phyloP scores from a whole-genome alignment of 1,140 invertebrate genomes.

The Chrysopa pallens region DNA sequence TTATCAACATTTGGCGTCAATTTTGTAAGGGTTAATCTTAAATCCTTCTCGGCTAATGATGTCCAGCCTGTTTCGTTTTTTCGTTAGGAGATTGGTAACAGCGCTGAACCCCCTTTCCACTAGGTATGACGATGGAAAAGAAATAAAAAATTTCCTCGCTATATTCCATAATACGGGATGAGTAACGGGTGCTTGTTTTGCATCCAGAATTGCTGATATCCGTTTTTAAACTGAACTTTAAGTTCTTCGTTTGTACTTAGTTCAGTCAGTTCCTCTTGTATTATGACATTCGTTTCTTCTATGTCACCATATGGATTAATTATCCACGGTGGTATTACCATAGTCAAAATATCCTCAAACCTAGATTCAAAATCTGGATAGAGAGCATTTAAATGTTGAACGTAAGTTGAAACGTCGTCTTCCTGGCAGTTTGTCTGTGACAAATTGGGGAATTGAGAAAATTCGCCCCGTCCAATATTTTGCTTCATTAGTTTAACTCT shows the following conservation, averaged over 20 bases:
- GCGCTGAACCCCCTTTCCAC: no score
- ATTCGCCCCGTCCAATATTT: no score
- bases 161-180: constrained; percentile 8
- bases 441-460: constrained; percentile 14
- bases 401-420: constrained; percentile 9
- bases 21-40: no score
- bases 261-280: constrained; percentile 14
- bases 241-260: constrained; percentile 13
- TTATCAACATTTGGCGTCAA: no score
- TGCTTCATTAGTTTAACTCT: no score
- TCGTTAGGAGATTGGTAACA: no score
- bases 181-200: constrained; percentile 5
- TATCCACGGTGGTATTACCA: constrained; percentile 14
- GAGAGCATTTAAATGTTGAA: constrained; percentile 15
- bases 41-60: no score
- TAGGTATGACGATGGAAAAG: no score
- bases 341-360: constrained; percentile 15
- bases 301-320: constrained; percentile 13
- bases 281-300: constrained; percentile 12
- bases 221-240: constrained; percentile 13
- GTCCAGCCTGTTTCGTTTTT: no score
- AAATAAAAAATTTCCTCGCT: constrained; percentile 3
- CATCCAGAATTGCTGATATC: constrained; percentile 11
- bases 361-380: constrained; percentile 10
- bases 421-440: constrained; percentile 10